phyloP scores from a whole-genome alignment of 2,888 invertebrate genomes.

The Brassicogethes aeneus region DNA sequence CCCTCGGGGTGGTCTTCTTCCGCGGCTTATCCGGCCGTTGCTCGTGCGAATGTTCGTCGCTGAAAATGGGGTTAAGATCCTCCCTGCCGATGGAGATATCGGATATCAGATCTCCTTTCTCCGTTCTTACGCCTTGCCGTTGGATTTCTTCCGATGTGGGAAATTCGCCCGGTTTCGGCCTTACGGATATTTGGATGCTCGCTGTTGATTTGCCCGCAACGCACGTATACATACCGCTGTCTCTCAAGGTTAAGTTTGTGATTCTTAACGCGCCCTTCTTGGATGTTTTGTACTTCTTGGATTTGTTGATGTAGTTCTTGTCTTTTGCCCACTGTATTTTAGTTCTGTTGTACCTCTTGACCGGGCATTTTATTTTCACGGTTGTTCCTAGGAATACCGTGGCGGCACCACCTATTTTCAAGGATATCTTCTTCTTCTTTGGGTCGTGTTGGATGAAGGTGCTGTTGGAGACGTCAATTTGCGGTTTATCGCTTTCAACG shows the following conservation, averaged over 20 bases:
- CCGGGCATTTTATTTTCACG: conserved; percentile 90
- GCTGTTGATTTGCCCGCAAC: conserved; percentile 75
- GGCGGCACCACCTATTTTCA: conserved; percentile 86
- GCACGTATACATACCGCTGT: conserved; percentile 81
- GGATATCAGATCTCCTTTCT: conserved; percentile 26
- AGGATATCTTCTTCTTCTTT: conserved; percentile 68
- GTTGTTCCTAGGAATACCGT: conserved; percentile 85
- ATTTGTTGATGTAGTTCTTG: conserved; percentile 65
- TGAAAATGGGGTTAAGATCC: conserved; percentile 33
- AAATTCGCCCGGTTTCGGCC: conserved; percentile 68
- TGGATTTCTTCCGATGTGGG: conserved; percentile 70
- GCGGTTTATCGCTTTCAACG: conserved; percentile 59
- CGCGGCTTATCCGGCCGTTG: conserved; percentile 45
- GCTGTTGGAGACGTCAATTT: conserved; percentile 70
- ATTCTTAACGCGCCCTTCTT: conserved; percentile 87
- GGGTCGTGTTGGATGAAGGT: conserved; percentile 79
- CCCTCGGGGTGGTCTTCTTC: conserved; percentile 29
- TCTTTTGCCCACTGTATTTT: conserved; percentile 88
- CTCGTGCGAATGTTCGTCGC: conserved; percentile 59
- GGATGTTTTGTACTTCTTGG: conserved; percentile 78
- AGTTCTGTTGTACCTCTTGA: conserved; percentile 72
- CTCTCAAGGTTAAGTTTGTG: conserved; percentile 67
- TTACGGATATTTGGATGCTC: conserved; percentile 70
- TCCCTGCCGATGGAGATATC: conserved; percentile 37
- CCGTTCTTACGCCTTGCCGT: conserved; percentile 31